Base-by-base conservation (phyloP, 1,140 invertebrate species). In the Fopius arisanus region DNA sequence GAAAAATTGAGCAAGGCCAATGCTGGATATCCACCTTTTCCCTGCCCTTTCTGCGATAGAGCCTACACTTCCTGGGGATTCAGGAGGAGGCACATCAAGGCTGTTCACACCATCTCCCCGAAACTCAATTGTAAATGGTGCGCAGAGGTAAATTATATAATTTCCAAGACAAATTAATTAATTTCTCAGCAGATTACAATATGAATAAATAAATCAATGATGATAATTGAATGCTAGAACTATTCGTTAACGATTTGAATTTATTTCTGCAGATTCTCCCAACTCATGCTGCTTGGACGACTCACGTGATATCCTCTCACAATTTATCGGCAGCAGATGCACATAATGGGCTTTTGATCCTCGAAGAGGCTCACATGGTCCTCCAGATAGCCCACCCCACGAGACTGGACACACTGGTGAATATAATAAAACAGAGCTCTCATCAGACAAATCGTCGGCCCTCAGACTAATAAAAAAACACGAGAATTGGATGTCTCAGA, bases 41-140 rank as follows among this genome's bases (percentile, higher is more conserved):
- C 91, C 0, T 92, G 91, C 78, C 91, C 91, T 10, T 92, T 92
- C 78, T 92, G 91, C 80, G 89, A 90, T 7, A 87, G 91, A 63
- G 89, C 91, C 0, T 92, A 92, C 83, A 90, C 91, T 66, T 91
- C 90, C 59, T 92, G 91, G 91, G 91, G 91, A 0, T 92, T 92
- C 73, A 83, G 91, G 16, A 83, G 91, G 75, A 86, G 91, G 59
- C 91, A 92, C 80, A 90, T 92, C 40, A 92, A 92, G 80, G 90
- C 90, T 12, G 87, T 90, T 67, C 91, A 92, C 82, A 87, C 89
- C 7, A 89, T 79, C 19, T 82, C 79, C 79, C 89, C 75, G 78
- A 90, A 88, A 59, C 85, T 91, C 33, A 89, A 89, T 19, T 91
- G 90, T 81, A 91, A 91, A 78, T 91, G 89, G 90, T 91, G 90